phyloP scores from a whole-genome alignment of 2,888 invertebrate species.

The Sinhomidia bicolor region DNA sequence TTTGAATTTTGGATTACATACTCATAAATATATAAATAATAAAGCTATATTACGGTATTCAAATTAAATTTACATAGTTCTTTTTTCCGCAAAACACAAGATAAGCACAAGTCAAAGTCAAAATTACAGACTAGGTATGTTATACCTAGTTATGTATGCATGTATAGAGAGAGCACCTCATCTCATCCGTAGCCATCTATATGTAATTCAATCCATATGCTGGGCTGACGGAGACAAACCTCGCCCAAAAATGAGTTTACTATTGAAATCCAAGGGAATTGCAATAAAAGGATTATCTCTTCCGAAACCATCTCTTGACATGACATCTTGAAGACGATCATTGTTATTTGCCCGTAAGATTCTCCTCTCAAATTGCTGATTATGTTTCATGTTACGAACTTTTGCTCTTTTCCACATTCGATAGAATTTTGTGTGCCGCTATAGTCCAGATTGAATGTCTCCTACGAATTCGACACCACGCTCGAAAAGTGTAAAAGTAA shows the following conservation, averaged over 20 bases:
- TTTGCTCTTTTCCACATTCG: conserved; percentile 69
- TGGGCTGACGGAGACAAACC: conserved; percentile 30
- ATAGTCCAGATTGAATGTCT: conserved; percentile 68
- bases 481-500: conserved; percentile 76
- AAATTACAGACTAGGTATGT: too few species aligned
- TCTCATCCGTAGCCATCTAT: too few species aligned
- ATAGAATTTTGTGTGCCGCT: conserved; percentile 68
- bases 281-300: conserved; percentile 55
- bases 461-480: conserved; percentile 74
- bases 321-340: background rate
- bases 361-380: background rate
- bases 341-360: conserved; percentile 58
- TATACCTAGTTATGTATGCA: too few species aligned
- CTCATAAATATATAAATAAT: too few species aligned
- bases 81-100: too few species aligned
- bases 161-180: too few species aligned
- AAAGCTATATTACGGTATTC: too few species aligned
- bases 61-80: too few species aligned
- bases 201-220: conserved; percentile 58
- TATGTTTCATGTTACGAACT: conserved; percentile 49
- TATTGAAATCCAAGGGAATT: conserved; percentile 62
- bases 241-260: conserved; percentile 58
- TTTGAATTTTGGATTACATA: too few species aligned
- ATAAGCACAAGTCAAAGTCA: too few species aligned
- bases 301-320: background rate